Percentiles rank a stretch among this genome's conserved stretches.
Evolutionary conservation across 2,888 invertebrate genomes (phyloP).

Genomic region (Cryptosula pallasiana): DNA sequence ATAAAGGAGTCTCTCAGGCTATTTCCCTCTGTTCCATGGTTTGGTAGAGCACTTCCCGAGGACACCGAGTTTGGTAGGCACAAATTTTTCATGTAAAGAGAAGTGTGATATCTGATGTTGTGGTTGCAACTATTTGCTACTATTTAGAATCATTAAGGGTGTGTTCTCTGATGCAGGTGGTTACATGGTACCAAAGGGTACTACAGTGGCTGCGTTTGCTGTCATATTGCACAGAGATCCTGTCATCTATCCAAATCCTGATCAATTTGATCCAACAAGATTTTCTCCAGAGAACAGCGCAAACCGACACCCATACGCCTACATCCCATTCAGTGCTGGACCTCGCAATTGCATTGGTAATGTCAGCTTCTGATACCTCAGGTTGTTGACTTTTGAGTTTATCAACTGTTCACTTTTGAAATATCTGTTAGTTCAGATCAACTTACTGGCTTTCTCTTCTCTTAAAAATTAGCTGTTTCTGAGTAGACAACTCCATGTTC

Average conservation of each 20-base stretch:
- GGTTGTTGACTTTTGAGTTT: too few species aligned
- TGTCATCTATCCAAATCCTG: slow-evolving; percentile 64
- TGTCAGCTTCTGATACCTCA: too few species aligned
- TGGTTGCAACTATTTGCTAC: too few species aligned
- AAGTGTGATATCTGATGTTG: too few species aligned
- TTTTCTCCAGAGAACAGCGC: slow-evolving; percentile 69
- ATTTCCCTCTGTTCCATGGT: slow-evolving; percentile 56
- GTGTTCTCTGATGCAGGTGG: slow-evolving; percentile 31
- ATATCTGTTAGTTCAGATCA: too few species aligned
- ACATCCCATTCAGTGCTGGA: slow-evolving; percentile 56
- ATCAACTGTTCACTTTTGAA: too few species aligned
- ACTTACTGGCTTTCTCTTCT: too few species aligned
- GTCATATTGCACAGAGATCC: slow-evolving; percentile 60
- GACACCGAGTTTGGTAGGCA: slow-evolving; percentile 44
- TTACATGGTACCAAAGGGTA: slow-evolving; percentile 42
- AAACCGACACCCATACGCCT: slow-evolving; percentile 62
- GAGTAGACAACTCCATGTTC: too few species aligned
- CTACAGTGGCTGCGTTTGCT: slow-evolving; percentile 36
- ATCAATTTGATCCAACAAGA: slow-evolving; percentile 72
- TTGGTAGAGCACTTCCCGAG: slow-evolving; percentile 49
- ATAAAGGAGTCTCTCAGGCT: slow-evolving; percentile 56
- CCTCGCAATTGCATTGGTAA: slow-evolving; percentile 56
- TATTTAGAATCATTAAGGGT: too few species aligned
- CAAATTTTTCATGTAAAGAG: too few species aligned
- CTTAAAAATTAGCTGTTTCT: too few species aligned